phyloP scores from a whole-genome alignment of 2,797 vertebrate species.

The Halcyon badia region DNA sequence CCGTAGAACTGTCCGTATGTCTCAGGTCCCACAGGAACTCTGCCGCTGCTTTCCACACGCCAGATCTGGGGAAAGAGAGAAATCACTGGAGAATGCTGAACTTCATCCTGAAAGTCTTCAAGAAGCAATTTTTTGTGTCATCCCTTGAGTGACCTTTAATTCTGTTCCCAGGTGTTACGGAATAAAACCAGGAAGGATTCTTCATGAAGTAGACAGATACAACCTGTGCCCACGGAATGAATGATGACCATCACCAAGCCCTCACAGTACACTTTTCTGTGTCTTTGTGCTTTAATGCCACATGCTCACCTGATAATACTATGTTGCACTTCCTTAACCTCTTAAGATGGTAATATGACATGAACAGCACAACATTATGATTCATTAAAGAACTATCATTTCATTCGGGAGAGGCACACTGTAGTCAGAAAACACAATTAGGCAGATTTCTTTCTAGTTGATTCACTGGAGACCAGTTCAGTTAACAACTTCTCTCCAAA shows the following conservation, averaged over 20 bases:
- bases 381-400: neutral
- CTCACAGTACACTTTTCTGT: neutral
- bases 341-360: neutral
- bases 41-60: slow-evolving; percentile 89
- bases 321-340: neutral
- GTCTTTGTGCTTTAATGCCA: neutral
- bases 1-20: slow-evolving; percentile 90
- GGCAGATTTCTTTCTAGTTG: neutral
- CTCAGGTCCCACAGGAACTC: slow-evolving; percentile 79
- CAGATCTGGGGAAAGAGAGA: slow-evolving; percentile 84
- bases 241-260: neutral
- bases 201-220: neutral
- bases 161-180: neutral
- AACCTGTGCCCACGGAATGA: neutral
- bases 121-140: neutral
- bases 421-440: neutral
- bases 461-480: neutral
- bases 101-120: neutral
- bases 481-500: neutral
- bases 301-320: neutral
- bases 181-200: neutral
- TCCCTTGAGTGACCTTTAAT: neutral
- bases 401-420: neutral
- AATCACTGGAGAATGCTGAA: neutral
- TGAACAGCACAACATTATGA: neutral